Evolutionary conservation across 2,797 vertebrate genomes (phyloP), one percentile per base, ranked within the genome.

Genomic region (Helostoma temminkii): DNA sequence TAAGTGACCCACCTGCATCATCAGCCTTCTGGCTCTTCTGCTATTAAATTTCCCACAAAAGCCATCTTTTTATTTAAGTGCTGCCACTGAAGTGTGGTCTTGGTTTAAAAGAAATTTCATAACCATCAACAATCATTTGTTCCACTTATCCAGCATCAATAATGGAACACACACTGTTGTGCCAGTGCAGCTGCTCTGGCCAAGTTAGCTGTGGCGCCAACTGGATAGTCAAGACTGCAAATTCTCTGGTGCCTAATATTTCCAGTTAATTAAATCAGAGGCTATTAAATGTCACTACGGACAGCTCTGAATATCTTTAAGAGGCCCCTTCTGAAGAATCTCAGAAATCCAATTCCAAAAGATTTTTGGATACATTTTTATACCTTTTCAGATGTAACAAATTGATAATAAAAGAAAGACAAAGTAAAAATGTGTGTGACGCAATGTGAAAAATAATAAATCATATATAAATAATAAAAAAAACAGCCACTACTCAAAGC

Each of bases 61-160:
- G 37, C 37, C 37, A 41, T 41, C 37, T 25, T 36, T 60, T 24
- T 21, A 60, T 60, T 60, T 34, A 60, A 60, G 43, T 47, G 30
- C 46, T 19, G 19, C 30, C 56, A 16, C 45, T 60, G 57, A 60
- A 60, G 57, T 34, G 19, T 46, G 30, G 43, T 60, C 37, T 41
- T 41, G 15, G 16, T 41, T 41, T 47, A 60, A 19, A 16, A 47
- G 30, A 37, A 46, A 47, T 47, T 30, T 41, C 46, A 60, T 60
- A 19, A 60, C 28, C 43, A 59, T 46, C 42, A 59, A 34, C 32
- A 16, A 41, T 41, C 15, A 41, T 25, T 12, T 36, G 28, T 60
- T 47, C 30, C 57, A 47, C 37, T 41, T 41, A 41, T 41, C 37
- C 37, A 16, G n/a, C 57, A 60, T 46, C 15, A 36, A n/a, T 60